phyloP scores from a whole-genome alignment of 2,113 vertebrate species.

The Hippocampus guttulatus region DNA sequence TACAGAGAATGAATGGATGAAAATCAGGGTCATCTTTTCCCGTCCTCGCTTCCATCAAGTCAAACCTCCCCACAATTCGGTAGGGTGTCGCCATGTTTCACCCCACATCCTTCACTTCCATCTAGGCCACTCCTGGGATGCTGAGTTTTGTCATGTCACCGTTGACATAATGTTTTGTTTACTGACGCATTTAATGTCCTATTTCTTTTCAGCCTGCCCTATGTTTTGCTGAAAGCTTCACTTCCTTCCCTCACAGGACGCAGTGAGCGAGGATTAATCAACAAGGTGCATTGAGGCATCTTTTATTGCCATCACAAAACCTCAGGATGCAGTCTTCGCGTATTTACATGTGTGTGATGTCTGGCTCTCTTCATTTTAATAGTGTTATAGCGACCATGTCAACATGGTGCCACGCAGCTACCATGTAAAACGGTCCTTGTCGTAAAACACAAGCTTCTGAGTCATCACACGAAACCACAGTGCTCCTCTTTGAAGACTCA shows the following conservation, averaged over 20 bases:
- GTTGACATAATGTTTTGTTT: slow-evolving; percentile 38
- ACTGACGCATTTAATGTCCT: neutral
- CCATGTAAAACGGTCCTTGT: neutral
- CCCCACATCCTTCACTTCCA: slow-evolving; percentile 15
- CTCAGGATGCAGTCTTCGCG: slow-evolving; percentile 17
- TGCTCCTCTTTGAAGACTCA: neutral
- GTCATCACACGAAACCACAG: neutral
- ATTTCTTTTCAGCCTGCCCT: slow-evolving; percentile 12
- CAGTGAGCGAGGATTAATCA: slow-evolving; percentile 30
- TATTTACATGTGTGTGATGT: slow-evolving; percentile 15
- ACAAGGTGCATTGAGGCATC: slow-evolving; percentile 42
- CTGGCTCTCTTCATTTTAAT: slow-evolving; percentile 11
- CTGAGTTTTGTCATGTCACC: slow-evolving; percentile 5
- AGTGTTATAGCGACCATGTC: neutral
- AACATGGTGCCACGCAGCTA: neutral
- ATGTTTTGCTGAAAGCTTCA: neutral
- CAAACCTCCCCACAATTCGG: neutral
- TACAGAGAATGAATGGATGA: too few species aligned
- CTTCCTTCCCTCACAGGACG: neutral
- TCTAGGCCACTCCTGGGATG: slow-evolving; percentile 14
- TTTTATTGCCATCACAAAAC: slow-evolving; percentile 41
- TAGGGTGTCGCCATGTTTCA: neutral
- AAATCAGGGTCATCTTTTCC: neutral
- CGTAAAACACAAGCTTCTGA: neutral
- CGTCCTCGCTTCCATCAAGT: neutral